phyloP scores from a whole-genome alignment of 2,113 vertebrate species.

The Vombatus ursinus region DNA sequence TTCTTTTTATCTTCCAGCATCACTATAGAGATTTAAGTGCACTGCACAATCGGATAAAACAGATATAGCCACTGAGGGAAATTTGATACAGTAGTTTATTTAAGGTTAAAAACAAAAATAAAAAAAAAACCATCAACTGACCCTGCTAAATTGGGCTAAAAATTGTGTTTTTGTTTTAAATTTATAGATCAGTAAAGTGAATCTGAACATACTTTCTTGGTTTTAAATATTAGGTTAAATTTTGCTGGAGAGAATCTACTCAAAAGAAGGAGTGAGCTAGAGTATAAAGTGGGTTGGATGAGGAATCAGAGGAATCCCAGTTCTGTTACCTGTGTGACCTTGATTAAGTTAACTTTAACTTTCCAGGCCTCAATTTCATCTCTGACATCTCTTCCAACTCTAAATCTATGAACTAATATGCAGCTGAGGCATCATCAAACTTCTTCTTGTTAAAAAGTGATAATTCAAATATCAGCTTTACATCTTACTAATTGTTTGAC shows the following conservation, averaged over 20 bases:
- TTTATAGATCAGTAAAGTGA: slow-evolving; percentile 36
- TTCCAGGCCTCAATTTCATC: not conserved
- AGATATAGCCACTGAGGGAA: not conserved
- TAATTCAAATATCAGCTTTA: slow-evolving; percentile 11
- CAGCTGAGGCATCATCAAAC: not conserved
- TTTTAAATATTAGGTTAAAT: slow-evolving; percentile 19
- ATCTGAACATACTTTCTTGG: slow-evolving; percentile 17
- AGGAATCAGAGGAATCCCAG: not conserved
- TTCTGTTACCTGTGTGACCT: not conserved
- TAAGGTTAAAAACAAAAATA: not conserved
- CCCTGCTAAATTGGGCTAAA: not conserved
- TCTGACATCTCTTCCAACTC: slow-evolving; percentile 27
- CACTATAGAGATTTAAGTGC: slow-evolving; percentile 10
- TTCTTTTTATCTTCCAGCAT: slow-evolving; percentile 15
- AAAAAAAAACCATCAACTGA: not conserved
- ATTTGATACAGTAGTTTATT: not conserved
- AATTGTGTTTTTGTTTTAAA: slow-evolving; percentile 12
- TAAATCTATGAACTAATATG: not conserved
- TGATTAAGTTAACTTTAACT: not conserved
- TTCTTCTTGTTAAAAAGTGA: slow-evolving; percentile 37
- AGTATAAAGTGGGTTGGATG: not conserved
- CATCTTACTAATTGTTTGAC: not conserved
- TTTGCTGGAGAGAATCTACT: not conserved
- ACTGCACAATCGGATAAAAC: not conserved
- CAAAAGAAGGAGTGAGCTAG: not conserved